Percentiles rank a stretch among this genome's conserved stretches.
phyloP scores from a whole-genome alignment of 2,113 vertebrate species.

The Phocoena sinus region DNA sequence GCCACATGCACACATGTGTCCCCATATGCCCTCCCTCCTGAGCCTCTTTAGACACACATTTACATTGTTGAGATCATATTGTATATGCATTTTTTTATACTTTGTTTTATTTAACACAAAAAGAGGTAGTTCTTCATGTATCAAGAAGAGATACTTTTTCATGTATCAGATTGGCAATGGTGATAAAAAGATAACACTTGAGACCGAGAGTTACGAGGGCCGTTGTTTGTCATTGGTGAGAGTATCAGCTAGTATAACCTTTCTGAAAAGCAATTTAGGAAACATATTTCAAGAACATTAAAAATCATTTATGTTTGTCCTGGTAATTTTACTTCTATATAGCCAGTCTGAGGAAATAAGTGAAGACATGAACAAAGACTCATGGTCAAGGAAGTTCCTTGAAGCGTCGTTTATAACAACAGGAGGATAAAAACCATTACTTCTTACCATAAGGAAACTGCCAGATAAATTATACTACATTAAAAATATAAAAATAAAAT shows the following conservation, averaged over 20 bases:
- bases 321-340: constrained; percentile 43
- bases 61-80: background rate
- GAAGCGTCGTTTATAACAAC: constrained; percentile 31
- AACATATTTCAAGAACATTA: constrained; percentile 57
- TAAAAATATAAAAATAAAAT: background rate
- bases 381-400: constrained; percentile 32
- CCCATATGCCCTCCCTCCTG: too few relatives aligned
- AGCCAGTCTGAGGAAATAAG: constrained; percentile 42
- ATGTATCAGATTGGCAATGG: background rate
- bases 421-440: constrained; percentile 26
- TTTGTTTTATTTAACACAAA: background rate
- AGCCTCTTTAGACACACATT: background rate
- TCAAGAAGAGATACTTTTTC: background rate
- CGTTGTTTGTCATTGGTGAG: background rate
- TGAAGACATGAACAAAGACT: constrained; percentile 49
- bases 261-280: constrained; percentile 58
- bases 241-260: constrained; percentile 14
- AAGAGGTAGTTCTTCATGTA: background rate
- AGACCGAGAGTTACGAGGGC: background rate
- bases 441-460: background rate
- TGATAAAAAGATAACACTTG: background rate
- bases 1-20: too few relatives aligned
- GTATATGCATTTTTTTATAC: background rate
- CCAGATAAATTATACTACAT: constrained; percentile 9
- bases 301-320: constrained; percentile 49